Conservation (phyloP, 2,113 vertebrate species). For the Ceyx melanurus region DNA sequence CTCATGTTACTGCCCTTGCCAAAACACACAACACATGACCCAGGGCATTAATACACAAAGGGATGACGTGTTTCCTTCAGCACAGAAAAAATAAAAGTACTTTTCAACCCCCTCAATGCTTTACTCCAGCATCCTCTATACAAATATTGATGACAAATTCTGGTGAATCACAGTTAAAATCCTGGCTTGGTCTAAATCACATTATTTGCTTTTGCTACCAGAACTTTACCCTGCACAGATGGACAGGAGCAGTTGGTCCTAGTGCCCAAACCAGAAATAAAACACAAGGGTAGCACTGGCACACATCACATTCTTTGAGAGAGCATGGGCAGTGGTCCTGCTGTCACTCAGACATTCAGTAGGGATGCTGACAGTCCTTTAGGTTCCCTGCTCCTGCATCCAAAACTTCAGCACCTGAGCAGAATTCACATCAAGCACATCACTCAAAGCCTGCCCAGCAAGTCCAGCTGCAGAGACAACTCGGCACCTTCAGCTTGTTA, state of each 20-base stretch:
- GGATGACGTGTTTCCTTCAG: slow-evolving; percentile 30
- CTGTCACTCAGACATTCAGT: background rate
- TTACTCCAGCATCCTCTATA: slow-evolving; percentile 1
- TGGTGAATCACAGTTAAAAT: slow-evolving; percentile 15
- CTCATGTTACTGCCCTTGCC: slow-evolving; percentile 32
- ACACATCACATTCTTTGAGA: background rate
- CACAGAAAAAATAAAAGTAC: slow-evolving; percentile 9
- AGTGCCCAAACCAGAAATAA: slow-evolving; percentile 16
- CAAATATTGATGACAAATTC: slow-evolving; percentile 19
- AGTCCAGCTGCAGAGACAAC: background rate
- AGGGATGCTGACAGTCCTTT: background rate
- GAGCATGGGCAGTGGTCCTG: slow-evolving; percentile 17
- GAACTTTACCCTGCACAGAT: slow-evolving; percentile 8
- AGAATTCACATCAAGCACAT: background rate
- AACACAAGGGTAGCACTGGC: background rate
- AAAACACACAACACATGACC: slow-evolving; percentile 41
- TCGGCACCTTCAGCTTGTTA: fast-evolving
- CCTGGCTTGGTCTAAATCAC: background rate
- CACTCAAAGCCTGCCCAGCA: background rate
- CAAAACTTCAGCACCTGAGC: background rate
- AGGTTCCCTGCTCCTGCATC: background rate
- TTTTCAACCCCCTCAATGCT: background rate
- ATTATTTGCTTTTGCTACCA: slow-evolving; percentile 2
- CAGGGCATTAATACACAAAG: slow-evolving; percentile 27
- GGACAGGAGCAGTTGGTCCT: background rate